These are phyloP conservation scores for Eulemur macaco DNA, from an alignment of 2,113 vertebrate species.

Conservation along the genomic window DNA sequence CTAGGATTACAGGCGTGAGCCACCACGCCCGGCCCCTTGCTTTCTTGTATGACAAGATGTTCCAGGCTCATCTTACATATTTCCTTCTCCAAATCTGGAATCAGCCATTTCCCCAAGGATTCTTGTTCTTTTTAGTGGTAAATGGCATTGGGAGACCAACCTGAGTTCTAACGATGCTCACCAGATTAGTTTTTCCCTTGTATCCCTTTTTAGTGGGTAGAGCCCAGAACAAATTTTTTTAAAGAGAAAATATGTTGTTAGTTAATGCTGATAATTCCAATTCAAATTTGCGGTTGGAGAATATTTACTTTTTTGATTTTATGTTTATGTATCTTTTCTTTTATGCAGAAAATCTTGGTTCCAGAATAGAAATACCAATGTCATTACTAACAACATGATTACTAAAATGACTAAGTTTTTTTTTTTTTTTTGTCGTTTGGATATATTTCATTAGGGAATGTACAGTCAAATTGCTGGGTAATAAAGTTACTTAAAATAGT, in stretches of 20 bases:
- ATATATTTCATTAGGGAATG: neutral
- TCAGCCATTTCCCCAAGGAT: neutral
- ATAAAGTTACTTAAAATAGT: slow-evolving; percentile 46
- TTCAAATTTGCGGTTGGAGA: neutral
- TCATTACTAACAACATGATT: slow-evolving; percentile 11
- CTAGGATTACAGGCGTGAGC: no score
- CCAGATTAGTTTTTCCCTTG: neutral
- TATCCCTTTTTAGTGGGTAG: neutral
- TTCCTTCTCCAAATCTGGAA: neutral
- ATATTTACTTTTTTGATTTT: neutral
- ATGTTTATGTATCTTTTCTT: no score
- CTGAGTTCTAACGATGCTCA: neutral
- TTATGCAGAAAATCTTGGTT: neutral
- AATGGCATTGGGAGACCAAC: neutral
- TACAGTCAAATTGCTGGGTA: neutral
- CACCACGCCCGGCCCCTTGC: neutral
- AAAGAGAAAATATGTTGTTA: slow-evolving; percentile 19
- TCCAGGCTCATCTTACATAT: neutral
- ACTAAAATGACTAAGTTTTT: slow-evolving; percentile 1
- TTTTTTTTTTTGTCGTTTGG: neutral
- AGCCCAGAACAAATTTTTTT: neutral
- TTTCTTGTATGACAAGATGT: neutral
- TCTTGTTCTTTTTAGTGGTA: neutral
- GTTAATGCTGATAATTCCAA: neutral
- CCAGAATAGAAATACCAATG: neutral